Evolutionary conservation across 2,888 invertebrate species (phyloP).

Genomic region (Stenodema calcarata): DNA sequence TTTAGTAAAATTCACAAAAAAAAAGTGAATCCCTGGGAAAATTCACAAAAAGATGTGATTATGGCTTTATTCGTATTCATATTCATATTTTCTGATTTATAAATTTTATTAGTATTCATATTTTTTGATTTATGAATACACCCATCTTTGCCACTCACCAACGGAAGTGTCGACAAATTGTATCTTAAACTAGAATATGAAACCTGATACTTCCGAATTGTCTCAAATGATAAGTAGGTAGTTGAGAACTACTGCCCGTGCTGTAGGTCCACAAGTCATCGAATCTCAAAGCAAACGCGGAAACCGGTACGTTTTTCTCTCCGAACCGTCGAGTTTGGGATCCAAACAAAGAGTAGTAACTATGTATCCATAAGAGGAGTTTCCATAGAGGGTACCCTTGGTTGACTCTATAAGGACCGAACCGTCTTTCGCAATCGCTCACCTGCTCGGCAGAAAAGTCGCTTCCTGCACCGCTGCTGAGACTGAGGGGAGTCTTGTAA

Average conservation of each 20-base stretch:
- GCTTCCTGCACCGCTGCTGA: background rate
- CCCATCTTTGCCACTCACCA: too few relatives aligned
- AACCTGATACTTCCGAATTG: background rate
- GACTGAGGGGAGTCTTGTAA: background rate
- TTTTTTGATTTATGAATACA: too few relatives aligned
- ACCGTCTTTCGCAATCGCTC: slow-evolving; percentile 25
- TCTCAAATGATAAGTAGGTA: background rate
- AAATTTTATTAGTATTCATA: too few relatives aligned
- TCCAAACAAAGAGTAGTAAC: background rate
- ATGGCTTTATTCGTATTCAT: too few relatives aligned
- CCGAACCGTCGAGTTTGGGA: background rate
- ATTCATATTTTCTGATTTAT: too few relatives aligned
- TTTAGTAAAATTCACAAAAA: too few relatives aligned
- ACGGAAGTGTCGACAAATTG: too few relatives aligned
- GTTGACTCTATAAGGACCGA: slow-evolving; percentile 17
- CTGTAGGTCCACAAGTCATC: background rate
- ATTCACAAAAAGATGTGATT: too few relatives aligned
- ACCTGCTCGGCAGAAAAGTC: slow-evolving; percentile 15
- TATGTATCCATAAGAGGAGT: slow-evolving; percentile 8
- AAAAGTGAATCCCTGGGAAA: too few relatives aligned
- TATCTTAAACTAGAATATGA: background rate
- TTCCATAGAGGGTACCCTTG: slow-evolving; percentile 12
- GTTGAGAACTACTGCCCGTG: background rate
- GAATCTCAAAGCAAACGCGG: background rate
- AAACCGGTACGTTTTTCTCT: background rate